Base-by-base conservation (phyloP, 2,888 invertebrate species). In the Spatulosminthurus flaviceps region DNA sequence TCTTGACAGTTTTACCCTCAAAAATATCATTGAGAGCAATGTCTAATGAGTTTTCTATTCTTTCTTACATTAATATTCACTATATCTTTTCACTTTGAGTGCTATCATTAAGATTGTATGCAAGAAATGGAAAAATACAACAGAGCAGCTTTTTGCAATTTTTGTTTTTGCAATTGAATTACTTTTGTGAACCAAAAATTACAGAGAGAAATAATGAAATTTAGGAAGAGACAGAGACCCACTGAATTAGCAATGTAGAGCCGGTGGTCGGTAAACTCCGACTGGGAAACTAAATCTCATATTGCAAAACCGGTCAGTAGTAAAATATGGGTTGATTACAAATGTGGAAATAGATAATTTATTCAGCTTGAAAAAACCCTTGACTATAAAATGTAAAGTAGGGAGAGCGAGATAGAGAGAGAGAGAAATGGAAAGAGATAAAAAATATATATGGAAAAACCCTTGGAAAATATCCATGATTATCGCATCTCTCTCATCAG, bases 281-380 rank as follows among this genome's bases (percentile, higher is more conserved):
- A 64, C 24, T 64, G 26, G 24, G n/a, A 64, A 64, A 64, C 11
- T 64, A 64, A 64, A 22, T 21, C 64, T 64, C 64, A 64, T 9
- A 64, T 64, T 64, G 64, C 64, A 64, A 64, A 64, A 64, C 64
- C 24, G 64, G 64, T 64, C 64, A 64, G 64, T 64, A 22, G 11
- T n/a, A 2, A 51, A 11, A n/a, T 51, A 64, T n/a, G 64, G 64
- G 26, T 64, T 64, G 64, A 64, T 64, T 64, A 64, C 64, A 26
- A 64, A 64, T 51, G 51, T 51, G 16, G n/a, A 51, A 51, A 51
- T 34, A 51, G 51, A 51, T 51, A 51, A 51, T 51, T 51, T 51
- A 51, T 51, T 51, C 51, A 51, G 51, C 16, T n/a, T 2, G n/a
- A n/a, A n/a, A n/a, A 51, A 51, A 51, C 51, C 51, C 51, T 51